These are phyloP conservation scores for Ctenodactylus gundi DNA, from an alignment of 2,113 vertebrate species.

Conservation along the genomic window DNA sequence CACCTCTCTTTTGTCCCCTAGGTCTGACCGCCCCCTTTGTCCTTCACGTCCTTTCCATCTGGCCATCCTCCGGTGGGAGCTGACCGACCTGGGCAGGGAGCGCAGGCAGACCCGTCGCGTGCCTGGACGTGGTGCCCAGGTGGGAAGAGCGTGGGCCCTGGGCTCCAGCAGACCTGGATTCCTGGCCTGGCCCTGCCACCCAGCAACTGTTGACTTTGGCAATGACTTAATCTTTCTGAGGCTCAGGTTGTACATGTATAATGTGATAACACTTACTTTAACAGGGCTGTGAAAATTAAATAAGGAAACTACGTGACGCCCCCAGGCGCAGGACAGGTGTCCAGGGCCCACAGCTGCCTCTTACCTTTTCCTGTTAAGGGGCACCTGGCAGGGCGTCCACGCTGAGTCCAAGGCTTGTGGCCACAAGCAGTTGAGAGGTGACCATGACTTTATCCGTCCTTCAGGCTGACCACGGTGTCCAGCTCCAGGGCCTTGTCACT, in stretches of 20 bases:
- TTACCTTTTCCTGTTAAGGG: not conserved
- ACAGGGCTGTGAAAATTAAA: not conserved
- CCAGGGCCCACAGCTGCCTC: not conserved
- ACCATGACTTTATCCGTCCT: rapidly evolving
- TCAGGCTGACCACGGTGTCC: not conserved
- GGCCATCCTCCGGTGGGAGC: not conserved
- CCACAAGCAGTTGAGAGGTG: no score
- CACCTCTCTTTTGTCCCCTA: not conserved
- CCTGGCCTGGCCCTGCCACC: slow-evolving; percentile 41
- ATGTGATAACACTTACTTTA: slow-evolving; percentile 49
- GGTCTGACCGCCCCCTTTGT: not conserved
- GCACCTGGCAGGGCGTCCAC: no score
- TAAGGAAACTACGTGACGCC: not conserved
- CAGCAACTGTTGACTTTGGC: slow-evolving; percentile 66
- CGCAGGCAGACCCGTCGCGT: rapidly evolving
- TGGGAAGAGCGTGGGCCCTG: slow-evolving; percentile 45
- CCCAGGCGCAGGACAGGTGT: not conserved
- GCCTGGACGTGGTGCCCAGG: not conserved
- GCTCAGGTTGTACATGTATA: slow-evolving; percentile 22
- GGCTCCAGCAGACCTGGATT: slow-evolving; percentile 40
- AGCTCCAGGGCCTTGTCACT: not conserved
- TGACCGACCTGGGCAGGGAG: not conserved
- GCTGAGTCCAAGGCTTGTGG: not conserved
- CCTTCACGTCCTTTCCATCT: not conserved
- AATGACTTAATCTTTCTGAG: slow-evolving; percentile 47